Base-by-base conservation (phyloP, 2,113 vertebrate genomes). In the Dromas ardeola region DNA sequence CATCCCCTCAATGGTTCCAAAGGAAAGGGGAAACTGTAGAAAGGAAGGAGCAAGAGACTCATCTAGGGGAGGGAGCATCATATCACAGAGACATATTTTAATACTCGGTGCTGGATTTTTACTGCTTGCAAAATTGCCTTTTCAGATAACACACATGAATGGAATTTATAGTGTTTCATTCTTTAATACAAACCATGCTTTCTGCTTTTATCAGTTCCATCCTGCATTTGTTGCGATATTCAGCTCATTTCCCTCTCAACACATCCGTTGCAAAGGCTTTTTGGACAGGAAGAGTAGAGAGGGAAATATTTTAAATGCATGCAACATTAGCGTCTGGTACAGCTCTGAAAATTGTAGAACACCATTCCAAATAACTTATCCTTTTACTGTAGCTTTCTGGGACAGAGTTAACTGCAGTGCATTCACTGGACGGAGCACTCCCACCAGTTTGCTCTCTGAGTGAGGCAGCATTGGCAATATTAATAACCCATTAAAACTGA, bases 81-180 rank as follows among this genome's bases (percentile, higher is more conserved):
- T 82, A 86, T 94, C 65, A 42, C 20, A 56, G 69, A 88, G 65
- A 71, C 49, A 36, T 88, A 94, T 93, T 97, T 97, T 96, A 95
- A 95, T 93, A 66, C 19, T 72, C 50, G 53, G 61, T 95, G 81
- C 50, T 69, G 91, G 92, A 88, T 81, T 98, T 98, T 97, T 97
- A 97, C 36, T 96, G 81, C 92, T 97, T 96, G 81, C 77, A 95
- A 95, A 97, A 95, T 95, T 97, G 52, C 63, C 91, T 91, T 97
- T 97, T 93, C 70, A 91, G 94, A 96, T 97, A 97, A 92, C 93
- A 95, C 81, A 91, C 72, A 91, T 81, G 80, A 95, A 95, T 95
- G 58, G 88, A 90, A 96, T 97, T 95, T 91, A 97, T 90, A 88
- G 77, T 81, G 55, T 91, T 97, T 96, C 94, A 61, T 94, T 95